Percentiles rank a stretch among this genome's conserved stretches.
Conservation (phyloP, 2,797 vertebrate genomes). For the Simalia tracyae region DNA sequence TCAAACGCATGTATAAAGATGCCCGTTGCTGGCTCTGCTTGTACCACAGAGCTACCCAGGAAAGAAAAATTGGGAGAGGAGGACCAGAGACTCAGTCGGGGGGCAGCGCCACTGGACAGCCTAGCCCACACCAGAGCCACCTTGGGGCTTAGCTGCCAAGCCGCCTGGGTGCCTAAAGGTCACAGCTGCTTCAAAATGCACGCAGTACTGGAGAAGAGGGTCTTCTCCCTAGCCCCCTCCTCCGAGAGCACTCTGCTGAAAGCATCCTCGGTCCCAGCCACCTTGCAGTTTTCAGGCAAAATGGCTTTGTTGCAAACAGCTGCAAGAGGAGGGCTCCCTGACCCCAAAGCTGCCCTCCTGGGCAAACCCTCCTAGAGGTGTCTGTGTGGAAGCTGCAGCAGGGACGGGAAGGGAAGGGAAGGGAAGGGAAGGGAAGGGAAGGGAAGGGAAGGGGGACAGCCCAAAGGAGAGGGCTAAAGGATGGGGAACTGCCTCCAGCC, state of each 20-base stretch:
- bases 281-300: constrained; percentile 25
- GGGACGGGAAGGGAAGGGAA: background rate
- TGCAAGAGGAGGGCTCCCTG: too few relatives aligned
- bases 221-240: constrained; percentile 14
- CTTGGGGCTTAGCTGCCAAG: too few relatives aligned
- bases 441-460: background rate
- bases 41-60: too few relatives aligned
- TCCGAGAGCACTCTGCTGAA: constrained; percentile 21
- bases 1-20: too few relatives aligned
- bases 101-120: too few relatives aligned
- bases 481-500: background rate
- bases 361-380: background rate
- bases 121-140: too few relatives aligned
- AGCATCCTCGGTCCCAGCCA: background rate
- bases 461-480: background rate
- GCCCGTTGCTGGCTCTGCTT: too few relatives aligned
- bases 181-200: too few relatives aligned
- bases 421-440: background rate
- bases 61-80: too few relatives aligned
- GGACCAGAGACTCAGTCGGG: too few relatives aligned
- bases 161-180: too few relatives aligned
- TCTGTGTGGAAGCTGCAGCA: background rate
- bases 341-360: background rate
- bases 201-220: too few relatives aligned
- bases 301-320: constrained; percentile 38